Percentiles rank a stretch among this genome's conserved stretches.
Evolutionary conservation across 2,797 vertebrate species (phyloP).

Genomic region (Astyanax mexicanus): DNA sequence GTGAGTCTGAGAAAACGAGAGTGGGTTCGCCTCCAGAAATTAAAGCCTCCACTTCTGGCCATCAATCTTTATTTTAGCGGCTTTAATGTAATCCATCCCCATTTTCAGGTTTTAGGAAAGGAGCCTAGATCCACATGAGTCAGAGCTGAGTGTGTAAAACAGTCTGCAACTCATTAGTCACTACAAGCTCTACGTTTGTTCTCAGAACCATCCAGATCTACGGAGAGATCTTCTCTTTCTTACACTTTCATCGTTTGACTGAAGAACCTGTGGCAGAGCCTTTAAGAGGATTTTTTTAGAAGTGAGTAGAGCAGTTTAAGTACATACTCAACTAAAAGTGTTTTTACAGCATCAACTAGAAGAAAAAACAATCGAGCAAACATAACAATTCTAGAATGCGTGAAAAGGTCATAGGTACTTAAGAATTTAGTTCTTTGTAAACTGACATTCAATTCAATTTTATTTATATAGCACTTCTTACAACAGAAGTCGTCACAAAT

Average conservation of each 20-base stretch:
- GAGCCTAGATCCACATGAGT: conserved; percentile 35
- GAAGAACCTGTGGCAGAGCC: background rate
- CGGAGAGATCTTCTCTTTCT: background rate
- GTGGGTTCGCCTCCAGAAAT: conserved; percentile 26
- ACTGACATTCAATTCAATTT: no score
- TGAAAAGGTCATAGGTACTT: no score
- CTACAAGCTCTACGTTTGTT: conserved; percentile 15
- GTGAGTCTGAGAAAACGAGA: conserved; percentile 39
- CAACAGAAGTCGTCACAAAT: no score
- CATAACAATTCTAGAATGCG: no score
- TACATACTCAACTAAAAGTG: background rate
- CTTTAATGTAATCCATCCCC: conserved; percentile 39
- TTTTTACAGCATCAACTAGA: no score
- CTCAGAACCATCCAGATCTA: conserved; percentile 22
- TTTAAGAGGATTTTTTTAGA: no score
- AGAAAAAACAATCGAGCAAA: no score
- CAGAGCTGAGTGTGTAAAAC: conserved; percentile 23
- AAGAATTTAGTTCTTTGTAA: no score
- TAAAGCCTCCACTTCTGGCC: background rate
- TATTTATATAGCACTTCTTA: no score
- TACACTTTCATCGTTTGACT: background rate
- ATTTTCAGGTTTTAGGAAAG: conserved; percentile 42
- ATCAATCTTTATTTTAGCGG: conserved; percentile 35
- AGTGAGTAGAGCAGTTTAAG: no score
- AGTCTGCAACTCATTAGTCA: conserved; percentile 29